Percentiles rank a stretch among this genome's conserved stretches.
Evolutionary conservation across 1,140 invertebrate species (phyloP).

Genomic region (Metaphire vulgaris): DNA sequence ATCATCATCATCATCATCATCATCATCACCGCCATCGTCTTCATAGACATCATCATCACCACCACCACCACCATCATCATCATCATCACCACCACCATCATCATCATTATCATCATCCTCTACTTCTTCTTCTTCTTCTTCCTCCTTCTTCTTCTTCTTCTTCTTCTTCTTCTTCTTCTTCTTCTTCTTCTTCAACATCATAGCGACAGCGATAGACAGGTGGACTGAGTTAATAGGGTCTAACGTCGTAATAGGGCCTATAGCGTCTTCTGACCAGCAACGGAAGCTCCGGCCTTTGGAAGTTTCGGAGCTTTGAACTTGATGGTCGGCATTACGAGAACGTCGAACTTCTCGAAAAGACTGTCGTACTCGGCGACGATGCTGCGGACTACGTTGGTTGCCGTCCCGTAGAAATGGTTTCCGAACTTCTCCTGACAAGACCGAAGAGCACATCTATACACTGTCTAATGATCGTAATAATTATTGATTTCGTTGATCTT

Average conservation of each 20-base stretch:
- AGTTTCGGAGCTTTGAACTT: conserved; percentile 33
- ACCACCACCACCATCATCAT: not conserved
- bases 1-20: not conserved
- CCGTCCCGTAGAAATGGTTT: conserved; percentile 33
- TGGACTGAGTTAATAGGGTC: no score
- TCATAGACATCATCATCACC: not conserved
- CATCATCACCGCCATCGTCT: not conserved
- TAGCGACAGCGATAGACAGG: no score
- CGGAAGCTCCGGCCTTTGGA: conserved; percentile 18
- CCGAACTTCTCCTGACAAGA: conserved; percentile 31
- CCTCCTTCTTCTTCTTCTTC: no score
- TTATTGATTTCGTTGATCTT: no score
- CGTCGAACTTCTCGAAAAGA: conserved; percentile 36
- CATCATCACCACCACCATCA: not conserved
- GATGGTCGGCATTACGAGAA: conserved; percentile 40
- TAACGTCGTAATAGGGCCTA: no score
- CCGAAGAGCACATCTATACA: not conserved
- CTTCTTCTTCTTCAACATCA: no score
- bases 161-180: no score
- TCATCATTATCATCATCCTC: no score
- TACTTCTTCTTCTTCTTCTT: no score
- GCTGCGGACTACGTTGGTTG: conserved; percentile 32
- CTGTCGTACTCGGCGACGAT: conserved; percentile 33
- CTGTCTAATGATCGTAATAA: no score
- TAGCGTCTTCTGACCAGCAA: conserved; percentile 10